Evolutionary conservation across 2,797 vertebrate genomes (phyloP), one percentile per base, ranked within the genome.

Genomic region (Xenentodon cancila): DNA sequence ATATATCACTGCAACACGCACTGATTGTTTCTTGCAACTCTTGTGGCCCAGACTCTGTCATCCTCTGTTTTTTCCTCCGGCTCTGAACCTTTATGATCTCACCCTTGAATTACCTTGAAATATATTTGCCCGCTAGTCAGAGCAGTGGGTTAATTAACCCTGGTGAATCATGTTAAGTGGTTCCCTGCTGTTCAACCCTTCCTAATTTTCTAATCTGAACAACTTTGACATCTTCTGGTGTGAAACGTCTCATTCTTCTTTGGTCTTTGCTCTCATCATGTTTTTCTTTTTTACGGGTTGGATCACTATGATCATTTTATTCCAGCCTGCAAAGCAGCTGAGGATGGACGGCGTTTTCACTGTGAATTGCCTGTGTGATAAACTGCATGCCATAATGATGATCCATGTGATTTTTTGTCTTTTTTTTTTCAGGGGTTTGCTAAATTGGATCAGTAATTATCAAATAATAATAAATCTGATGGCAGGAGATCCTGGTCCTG

Each of bases 371-470:
- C 48, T 57, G 9, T 3, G 1, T 19, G 17, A 18, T 13, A 37
- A 37, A 34, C 19, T 16, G 22, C n/a, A n/a, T n/a, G 73, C 49
- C 68, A 61, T 72, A 62, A 65, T 52, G 70, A 49, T 44, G 55
- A 21, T 50, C 53, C 17, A 56, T 58, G 52, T 42, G n/a, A 37
- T 5, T 37, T 11, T 9, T 64, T 51, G 18, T 71, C 77, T 42
- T 17, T 43, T 5, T 37, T 11, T 9, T 64, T 51, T 59, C 6
- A 1, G 72, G 53, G 67, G 71, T 77, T 84, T 75, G 44, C 20
- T 58, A 58, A 87, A 85, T 82, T 77, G 77, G 82, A 85, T 91
- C 68, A 82, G 30, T 46, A 50, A 61, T 80, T 73, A 74, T 82
- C 66, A 64, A 69, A 2, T 13, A 64, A 84, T 82, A 78, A 77